phyloP scores from a whole-genome alignment of 1,140 invertebrate species.

The Agrypnia vestita region DNA sequence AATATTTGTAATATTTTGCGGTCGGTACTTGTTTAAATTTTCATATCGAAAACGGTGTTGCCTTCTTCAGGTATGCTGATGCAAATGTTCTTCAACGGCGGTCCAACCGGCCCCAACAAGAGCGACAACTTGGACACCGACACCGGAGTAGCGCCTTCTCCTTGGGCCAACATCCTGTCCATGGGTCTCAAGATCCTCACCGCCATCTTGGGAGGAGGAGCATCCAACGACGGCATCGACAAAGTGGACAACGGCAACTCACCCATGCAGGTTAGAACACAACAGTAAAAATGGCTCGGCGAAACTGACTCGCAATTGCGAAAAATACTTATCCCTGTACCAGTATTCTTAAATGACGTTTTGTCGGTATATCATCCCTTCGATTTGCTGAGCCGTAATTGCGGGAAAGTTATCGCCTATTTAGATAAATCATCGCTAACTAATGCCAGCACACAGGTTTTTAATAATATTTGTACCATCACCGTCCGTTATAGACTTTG shows the following conservation, averaged over 20 bases:
- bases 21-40: not conserved
- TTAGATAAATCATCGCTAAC: not conserved
- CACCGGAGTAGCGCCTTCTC: conserved; percentile 78
- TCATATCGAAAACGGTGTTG: not conserved
- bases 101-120: conserved; percentile 82
- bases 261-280: conserved; percentile 85
- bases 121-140: conserved; percentile 83
- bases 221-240: conserved; percentile 86
- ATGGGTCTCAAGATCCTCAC: conserved; percentile 86
- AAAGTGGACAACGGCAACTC: conserved; percentile 89
- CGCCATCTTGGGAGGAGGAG: conserved; percentile 84
- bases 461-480: conserved; percentile 7
- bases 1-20: not conserved
- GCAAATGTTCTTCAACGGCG: conserved; percentile 87
- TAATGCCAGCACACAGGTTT: conserved; percentile 8
- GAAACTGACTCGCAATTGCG: not conserved
- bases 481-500: conserved; percentile 26
- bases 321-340: too few relatives aligned
- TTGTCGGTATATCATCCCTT: too few relatives aligned
- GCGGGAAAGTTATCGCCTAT: too few relatives aligned
- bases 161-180: conserved; percentile 90
- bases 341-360: not conserved
- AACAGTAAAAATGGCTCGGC: not conserved
- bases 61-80: conserved; percentile 78
- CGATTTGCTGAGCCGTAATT: too few relatives aligned